Conservation (phyloP, 2,113 vertebrate species). For the Pelecanoides urinatrix region DNA sequence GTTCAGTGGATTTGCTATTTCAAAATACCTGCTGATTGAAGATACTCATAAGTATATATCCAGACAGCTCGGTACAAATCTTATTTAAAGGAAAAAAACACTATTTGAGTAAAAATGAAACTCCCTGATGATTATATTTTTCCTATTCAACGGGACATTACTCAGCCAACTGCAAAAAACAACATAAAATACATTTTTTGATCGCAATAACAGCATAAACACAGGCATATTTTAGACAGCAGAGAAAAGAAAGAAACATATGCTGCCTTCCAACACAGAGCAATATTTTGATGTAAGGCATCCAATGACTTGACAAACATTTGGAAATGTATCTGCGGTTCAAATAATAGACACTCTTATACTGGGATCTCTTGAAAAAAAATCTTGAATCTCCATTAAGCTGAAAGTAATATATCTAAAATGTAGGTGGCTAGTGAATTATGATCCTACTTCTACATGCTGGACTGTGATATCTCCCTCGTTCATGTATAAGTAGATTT, state of each 20-base stretch:
- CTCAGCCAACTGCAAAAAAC: background rate
- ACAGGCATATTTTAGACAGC: background rate
- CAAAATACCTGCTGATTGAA: background rate
- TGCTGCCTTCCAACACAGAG: background rate
- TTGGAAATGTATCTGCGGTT: background rate
- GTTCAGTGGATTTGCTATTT: background rate
- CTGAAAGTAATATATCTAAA: background rate
- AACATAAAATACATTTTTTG: background rate
- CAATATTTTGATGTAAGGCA: background rate
- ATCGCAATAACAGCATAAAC: background rate
- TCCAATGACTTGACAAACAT: background rate
- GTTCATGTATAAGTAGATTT: rapidly evolving
- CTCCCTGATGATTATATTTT: background rate
- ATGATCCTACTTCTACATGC: rapidly evolving
- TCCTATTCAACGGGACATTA: background rate
- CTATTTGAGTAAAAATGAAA: background rate
- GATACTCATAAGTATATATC: background rate
- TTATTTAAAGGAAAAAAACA: background rate
- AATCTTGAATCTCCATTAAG: background rate
- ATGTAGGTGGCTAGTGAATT: background rate
- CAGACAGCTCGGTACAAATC: background rate
- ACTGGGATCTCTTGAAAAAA: background rate
- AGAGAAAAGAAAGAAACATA: background rate
- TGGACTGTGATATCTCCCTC: background rate
- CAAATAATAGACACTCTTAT: background rate